These are phyloP conservation scores for Bradypus variegatus DNA, from an alignment of 2,797 vertebrate species.

Conservation along the genomic window DNA sequence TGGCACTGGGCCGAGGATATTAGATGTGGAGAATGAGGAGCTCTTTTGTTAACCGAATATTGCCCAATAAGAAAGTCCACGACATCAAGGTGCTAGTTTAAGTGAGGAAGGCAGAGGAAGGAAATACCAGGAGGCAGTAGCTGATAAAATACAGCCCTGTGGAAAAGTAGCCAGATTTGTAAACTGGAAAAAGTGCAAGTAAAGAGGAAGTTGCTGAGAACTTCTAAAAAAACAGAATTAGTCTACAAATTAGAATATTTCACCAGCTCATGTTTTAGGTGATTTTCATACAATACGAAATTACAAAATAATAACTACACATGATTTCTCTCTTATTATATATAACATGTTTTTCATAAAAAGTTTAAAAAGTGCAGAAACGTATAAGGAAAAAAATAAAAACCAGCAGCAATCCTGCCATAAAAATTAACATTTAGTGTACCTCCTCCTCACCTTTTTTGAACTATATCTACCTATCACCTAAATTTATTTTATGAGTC, in stretches of 20 bases:
- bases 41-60: constrained; percentile 21
- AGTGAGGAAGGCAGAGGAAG: constrained; percentile 36
- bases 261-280: background rate
- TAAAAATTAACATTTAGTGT: background rate
- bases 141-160: constrained; percentile 1
- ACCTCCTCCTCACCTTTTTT: background rate
- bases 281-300: background rate
- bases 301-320: background rate
- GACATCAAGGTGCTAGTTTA: background rate
- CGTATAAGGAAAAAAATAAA: background rate
- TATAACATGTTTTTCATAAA: background rate
- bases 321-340: background rate
- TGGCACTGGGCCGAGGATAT: constrained; percentile 40
- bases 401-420: background rate
- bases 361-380: constrained; percentile 9
- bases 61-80: constrained; percentile 30
- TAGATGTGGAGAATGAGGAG: background rate
- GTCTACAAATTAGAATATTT: background rate
- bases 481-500: background rate
- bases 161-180: constrained; percentile 14
- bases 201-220: background rate
- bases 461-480: background rate
- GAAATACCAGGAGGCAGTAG: constrained; percentile 25
- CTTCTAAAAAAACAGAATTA: background rate
- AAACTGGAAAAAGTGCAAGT: constrained; percentile 25